phyloP scores from a whole-genome alignment of 2,113 vertebrate species.

The Gavia stellata region DNA sequence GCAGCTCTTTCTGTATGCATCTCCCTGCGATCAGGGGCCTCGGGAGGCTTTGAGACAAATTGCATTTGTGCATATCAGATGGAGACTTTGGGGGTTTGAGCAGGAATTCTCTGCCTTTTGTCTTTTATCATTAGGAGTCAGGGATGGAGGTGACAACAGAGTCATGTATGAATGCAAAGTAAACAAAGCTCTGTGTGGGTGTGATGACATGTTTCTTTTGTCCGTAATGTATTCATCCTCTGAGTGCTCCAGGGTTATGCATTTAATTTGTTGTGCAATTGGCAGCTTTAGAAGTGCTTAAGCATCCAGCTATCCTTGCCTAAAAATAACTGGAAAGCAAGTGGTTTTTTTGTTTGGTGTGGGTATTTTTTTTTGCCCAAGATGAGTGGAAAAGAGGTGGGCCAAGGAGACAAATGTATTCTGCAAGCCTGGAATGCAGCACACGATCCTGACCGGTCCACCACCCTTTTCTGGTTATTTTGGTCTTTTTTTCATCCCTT shows the following conservation, averaged over 20 bases:
- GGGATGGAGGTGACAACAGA: constrained; percentile 35
- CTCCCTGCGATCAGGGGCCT: background rate
- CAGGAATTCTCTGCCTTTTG: constrained; percentile 43
- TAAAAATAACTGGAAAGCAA: constrained; percentile 35
- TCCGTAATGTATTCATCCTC: constrained; percentile 53
- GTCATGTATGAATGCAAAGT: constrained; percentile 39
- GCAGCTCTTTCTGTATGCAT: constrained; percentile 10
- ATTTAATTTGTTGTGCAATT: constrained; percentile 61
- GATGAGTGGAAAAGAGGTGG: background rate
- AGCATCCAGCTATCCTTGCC: constrained; percentile 13
- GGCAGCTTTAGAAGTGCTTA: constrained; percentile 42
- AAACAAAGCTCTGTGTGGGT: constrained; percentile 54
- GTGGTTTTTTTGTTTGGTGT: too few species aligned
- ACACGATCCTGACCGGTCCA: too few species aligned
- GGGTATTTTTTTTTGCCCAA: background rate
- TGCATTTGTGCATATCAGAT: constrained; percentile 20
- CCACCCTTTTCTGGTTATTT: background rate
- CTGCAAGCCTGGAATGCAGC: background rate
- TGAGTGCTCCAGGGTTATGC: constrained; percentile 51
- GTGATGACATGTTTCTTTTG: constrained; percentile 64
- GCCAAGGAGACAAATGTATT: background rate
- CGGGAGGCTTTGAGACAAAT: background rate
- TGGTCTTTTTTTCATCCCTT: background rate
- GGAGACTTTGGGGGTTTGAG: constrained; percentile 28
- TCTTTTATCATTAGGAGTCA: constrained; percentile 49